A percentile compares a stretch with the other conserved stretches of the same genome.
Evolutionary conservation across 2,113 vertebrate genomes (phyloP).

Genomic region (Chionodraco myersi): DNA sequence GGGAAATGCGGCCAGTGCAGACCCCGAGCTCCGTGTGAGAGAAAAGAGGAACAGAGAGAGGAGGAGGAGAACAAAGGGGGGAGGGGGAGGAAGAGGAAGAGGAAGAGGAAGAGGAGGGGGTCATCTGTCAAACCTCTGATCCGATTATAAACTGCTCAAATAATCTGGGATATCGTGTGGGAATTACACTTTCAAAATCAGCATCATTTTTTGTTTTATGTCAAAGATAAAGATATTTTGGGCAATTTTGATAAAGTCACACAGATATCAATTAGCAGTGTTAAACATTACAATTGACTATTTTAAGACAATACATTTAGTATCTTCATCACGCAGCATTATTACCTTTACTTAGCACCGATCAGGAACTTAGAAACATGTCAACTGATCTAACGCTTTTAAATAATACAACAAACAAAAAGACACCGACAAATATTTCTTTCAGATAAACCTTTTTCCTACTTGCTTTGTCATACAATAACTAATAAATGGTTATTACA

Average conservation of each 20-base stretch:
- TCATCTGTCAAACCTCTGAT: constrained; percentile 26
- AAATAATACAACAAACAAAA: too few species aligned
- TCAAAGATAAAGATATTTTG: too few species aligned
- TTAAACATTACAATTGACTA: background rate
- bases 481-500: too few species aligned
- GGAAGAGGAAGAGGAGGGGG: background rate
- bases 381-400: too few species aligned
- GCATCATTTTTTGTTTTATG: background rate
- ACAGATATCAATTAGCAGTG: background rate
- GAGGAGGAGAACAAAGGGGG: background rate
- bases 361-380: too few species aligned
- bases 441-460: too few species aligned
- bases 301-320: too few species aligned
- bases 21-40: constrained; percentile 21
- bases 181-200: background rate
- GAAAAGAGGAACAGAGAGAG: constrained; percentile 2
- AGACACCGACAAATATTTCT: too few species aligned
- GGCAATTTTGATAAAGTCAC: background rate
- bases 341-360: too few species aligned
- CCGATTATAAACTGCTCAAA: constrained; percentile 3
- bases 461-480: too few species aligned
- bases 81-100: background rate
- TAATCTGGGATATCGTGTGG: background rate
- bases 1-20: background rate
- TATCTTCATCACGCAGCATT: too few species aligned